These are phyloP conservation scores for Lucifuga dentata DNA, from an alignment of 2,113 vertebrate genomes.

Conservation along the genomic window DNA sequence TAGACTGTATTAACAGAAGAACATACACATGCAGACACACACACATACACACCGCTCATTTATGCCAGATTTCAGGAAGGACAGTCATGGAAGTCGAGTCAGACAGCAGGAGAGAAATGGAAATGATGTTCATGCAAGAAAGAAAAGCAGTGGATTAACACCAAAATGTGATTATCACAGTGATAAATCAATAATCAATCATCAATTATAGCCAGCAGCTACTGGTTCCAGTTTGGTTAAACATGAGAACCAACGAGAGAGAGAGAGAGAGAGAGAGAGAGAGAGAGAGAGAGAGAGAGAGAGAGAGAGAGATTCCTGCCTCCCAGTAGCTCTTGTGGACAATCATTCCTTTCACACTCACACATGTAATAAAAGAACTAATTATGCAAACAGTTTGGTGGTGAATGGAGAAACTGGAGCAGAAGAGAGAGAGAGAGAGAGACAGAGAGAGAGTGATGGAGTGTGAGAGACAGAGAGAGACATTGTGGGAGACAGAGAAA, in stretches of 20 bases:
- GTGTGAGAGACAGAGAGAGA: too few species aligned
- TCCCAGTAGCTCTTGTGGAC: slow-evolving; percentile 30
- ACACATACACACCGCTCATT: not conserved
- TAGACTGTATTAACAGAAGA: too few species aligned
- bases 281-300: too few species aligned
- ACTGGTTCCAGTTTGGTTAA: not conserved
- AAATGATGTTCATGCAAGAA: slow-evolving; percentile 26
- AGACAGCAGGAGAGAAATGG: slow-evolving; percentile 17
- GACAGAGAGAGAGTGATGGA: too few species aligned
- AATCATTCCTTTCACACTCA: slow-evolving; percentile 3
- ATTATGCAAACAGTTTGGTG: slow-evolving; percentile 34
- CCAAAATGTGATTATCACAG: not conserved
- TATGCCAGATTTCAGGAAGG: not conserved
- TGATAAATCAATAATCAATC: too few species aligned
- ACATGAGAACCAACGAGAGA: too few species aligned
- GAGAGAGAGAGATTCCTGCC: too few species aligned
- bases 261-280: too few species aligned
- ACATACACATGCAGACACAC: not conserved
- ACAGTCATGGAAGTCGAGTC: not conserved
- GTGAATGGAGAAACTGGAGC: slow-evolving; percentile 48
- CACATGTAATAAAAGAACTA: slow-evolving; percentile 38
- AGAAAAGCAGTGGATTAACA: not conserved
- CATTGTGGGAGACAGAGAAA: too few species aligned
- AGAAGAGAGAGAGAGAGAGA: not conserved
- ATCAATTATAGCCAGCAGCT: not conserved